Percentiles rank a stretch among this genome's conserved stretches.
phyloP scores from a whole-genome alignment of 2,888 invertebrate species.

The Malthinus flaveolus region DNA sequence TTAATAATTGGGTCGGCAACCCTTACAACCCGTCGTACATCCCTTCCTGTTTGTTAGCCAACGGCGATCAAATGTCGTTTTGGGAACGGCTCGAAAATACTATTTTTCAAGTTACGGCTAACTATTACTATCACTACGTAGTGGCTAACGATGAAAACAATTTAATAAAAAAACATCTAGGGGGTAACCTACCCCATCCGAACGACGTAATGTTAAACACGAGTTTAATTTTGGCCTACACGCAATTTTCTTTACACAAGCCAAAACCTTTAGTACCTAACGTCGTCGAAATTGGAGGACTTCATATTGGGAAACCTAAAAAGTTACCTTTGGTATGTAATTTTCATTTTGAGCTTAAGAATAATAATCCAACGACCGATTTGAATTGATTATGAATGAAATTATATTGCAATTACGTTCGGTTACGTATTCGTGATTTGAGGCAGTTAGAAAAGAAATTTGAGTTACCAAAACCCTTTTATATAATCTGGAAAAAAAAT shows the following conservation, averaged over 20 bases:
- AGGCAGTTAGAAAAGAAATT: slow-evolving; percentile 15
- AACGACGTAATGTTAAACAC: slow-evolving; percentile 53
- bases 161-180: slow-evolving; percentile 35
- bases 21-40: slow-evolving; percentile 55
- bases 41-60: slow-evolving; percentile 52
- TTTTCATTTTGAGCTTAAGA: not conserved
- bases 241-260: slow-evolving; percentile 54
- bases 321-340: slow-evolving; percentile 38
- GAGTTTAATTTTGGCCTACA: slow-evolving; percentile 57
- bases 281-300: slow-evolving; percentile 59
- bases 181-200: slow-evolving; percentile 37
- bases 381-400: slow-evolving; percentile 6
- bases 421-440: slow-evolving; percentile 10
- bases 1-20: slow-evolving; percentile 54
- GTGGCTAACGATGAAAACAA: slow-evolving; percentile 21
- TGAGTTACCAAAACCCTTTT: slow-evolving; percentile 7
- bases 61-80: slow-evolving; percentile 36
- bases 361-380: not conserved
- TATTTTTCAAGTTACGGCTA: slow-evolving; percentile 15
- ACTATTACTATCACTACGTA: slow-evolving; percentile 2
- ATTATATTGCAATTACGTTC: slow-evolving; percentile 16
- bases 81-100: slow-evolving; percentile 38
- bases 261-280: slow-evolving; percentile 55
- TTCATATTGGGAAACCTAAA: slow-evolving; percentile 53
- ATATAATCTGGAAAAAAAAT: not conserved